Conservation (phyloP, 2,113 vertebrate genomes). For the Mesocricetus auratus region DNA sequence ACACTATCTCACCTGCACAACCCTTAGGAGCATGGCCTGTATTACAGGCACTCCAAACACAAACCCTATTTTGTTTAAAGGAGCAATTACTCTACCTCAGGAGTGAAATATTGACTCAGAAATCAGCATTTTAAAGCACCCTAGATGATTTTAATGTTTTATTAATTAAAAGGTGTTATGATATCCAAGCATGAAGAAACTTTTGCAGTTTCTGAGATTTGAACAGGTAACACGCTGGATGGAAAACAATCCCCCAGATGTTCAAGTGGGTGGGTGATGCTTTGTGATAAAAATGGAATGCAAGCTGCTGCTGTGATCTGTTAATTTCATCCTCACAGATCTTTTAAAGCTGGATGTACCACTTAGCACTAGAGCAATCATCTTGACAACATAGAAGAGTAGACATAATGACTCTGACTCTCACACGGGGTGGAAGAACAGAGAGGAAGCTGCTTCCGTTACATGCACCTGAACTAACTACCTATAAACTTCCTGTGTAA, state of each 20-base stretch:
- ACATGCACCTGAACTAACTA: not conserved
- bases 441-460: not conserved
- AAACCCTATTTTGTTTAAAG: not conserved
- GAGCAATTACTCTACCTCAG: not conserved
- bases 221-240: not conserved
- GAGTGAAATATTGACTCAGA: not conserved
- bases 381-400: not conserved
- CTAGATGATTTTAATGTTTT: not conserved
- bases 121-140: not conserved
- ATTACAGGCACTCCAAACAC: not conserved
- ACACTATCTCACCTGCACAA: not conserved
- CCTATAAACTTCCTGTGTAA: not conserved
- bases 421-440: not conserved
- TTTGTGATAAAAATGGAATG: not conserved
- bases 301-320: not conserved
- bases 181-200: not conserved
- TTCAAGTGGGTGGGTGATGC: not conserved
- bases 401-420: not conserved
- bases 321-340: not conserved
- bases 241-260: not conserved
- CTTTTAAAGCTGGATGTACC: not conserved
- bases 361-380: not conserved
- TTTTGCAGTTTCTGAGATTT: not conserved
- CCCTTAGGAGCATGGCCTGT: accelerated
- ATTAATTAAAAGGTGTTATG: not conserved